A percentile compares a stretch with the other conserved stretches of the same genome.
Conservation (phyloP, 2,797 vertebrate genomes). For the Bradypus variegatus region DNA sequence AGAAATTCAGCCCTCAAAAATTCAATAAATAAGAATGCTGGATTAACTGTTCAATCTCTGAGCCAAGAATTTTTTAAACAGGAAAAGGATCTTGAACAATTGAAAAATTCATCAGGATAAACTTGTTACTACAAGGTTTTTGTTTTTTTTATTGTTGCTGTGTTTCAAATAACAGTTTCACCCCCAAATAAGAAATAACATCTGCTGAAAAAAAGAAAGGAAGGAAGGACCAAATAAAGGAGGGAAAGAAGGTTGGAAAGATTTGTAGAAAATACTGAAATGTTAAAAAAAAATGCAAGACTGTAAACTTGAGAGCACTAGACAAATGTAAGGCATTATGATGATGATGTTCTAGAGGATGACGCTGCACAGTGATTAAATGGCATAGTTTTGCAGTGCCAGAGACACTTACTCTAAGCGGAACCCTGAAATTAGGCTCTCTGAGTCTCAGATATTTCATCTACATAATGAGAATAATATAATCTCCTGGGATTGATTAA, state of each 20-base stretch:
- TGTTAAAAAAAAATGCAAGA: not conserved
- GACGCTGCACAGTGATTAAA: not conserved
- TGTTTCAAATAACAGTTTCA: constrained; percentile 8
- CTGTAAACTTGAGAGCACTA: not conserved
- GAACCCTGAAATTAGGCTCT: not conserved
- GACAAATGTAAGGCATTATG: not conserved
- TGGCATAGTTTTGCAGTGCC: not conserved
- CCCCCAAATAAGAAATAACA: not conserved
- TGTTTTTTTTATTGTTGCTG: not conserved
- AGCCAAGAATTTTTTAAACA: not conserved
- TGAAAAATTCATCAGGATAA: not conserved
- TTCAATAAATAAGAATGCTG: not conserved
- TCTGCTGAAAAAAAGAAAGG: not conserved
- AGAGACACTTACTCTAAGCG: not conserved
- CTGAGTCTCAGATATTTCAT: not conserved
- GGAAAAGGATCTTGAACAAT: not conserved
- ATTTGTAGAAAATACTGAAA: not conserved
- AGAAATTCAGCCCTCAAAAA: not conserved
- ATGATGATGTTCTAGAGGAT: not conserved
- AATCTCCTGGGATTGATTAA: not conserved
- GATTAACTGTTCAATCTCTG: not conserved
- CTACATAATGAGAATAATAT: not conserved
- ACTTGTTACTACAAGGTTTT: not conserved
- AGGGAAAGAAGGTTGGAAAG: not conserved
- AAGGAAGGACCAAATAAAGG: not conserved